Evolutionary conservation across 2,113 vertebrate genomes (phyloP).

Genomic region (Engystomops pustulosus): DNA sequence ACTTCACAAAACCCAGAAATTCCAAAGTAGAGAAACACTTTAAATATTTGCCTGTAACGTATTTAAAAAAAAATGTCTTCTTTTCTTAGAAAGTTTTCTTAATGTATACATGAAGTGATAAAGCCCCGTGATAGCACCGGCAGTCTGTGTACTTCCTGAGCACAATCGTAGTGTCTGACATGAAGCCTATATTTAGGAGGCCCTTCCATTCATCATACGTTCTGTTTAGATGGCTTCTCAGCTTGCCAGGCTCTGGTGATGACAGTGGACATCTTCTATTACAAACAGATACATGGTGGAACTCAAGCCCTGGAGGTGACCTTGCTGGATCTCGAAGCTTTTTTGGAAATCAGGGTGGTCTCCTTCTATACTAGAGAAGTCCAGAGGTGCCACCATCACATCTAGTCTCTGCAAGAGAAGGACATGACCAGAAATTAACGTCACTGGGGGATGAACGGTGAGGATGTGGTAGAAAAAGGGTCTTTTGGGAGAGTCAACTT

Average conservation of each 20-base stretch:
- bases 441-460: background rate
- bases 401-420: background rate
- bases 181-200: conserved; percentile 25
- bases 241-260: background rate
- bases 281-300: background rate
- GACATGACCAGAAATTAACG: background rate
- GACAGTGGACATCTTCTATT: background rate
- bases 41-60: conserved; percentile 69
- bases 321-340: background rate
- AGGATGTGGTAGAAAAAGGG: background rate
- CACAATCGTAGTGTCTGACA: background rate
- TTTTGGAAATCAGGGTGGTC: background rate
- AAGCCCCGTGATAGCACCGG: background rate
- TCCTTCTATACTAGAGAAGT: background rate
- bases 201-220: background rate
- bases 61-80: conserved; percentile 63
- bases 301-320: background rate
- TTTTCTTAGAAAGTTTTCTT: conserved; percentile 70
- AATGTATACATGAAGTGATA: conserved; percentile 25
- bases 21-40: conserved; percentile 67
- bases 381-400: background rate
- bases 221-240: background rate
- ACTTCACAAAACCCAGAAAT: conserved; percentile 70
- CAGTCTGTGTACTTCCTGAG: conserved; percentile 1
- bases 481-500: too few species aligned